A percentile compares a stretch with the other conserved stretches of the same genome.
Conservation (phyloP, 2,113 vertebrate genomes). For the Mionectes macconnelli region DNA sequence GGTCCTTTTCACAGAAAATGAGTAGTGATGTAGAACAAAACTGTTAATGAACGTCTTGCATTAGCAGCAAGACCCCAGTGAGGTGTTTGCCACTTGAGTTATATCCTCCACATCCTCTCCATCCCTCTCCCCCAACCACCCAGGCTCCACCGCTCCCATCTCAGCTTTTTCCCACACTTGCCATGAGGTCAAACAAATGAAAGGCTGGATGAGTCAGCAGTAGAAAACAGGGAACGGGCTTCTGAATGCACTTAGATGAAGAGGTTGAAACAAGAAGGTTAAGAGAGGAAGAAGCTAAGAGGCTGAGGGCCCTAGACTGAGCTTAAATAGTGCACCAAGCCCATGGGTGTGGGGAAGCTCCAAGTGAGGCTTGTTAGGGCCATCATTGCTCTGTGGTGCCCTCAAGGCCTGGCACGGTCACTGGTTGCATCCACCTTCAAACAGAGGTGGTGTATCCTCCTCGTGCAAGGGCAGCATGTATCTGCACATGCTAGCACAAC, state of each 20-base stretch:
- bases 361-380: neutral
- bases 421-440: neutral
- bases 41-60: neutral
- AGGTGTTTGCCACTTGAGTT: neutral
- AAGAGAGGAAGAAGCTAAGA: neutral
- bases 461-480: rapidly evolving
- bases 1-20: neutral
- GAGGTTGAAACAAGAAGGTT: neutral
- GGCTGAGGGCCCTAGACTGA: neutral
- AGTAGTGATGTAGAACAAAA: neutral
- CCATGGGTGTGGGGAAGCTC: neutral
- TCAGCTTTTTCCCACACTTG: conserved; percentile 4
- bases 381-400: neutral
- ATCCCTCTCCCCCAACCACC: neutral
- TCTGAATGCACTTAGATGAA: neutral
- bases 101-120: neutral
- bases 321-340: neutral
- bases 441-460: neutral
- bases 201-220: neutral
- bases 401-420: rapidly evolving
- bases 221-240: neutral
- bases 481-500: rapidly evolving
- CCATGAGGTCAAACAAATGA: neutral
- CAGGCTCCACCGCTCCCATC: neutral
- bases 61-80: neutral